These are phyloP conservation scores for Galbula dea DNA, from an alignment of 2,113 vertebrate genomes.

Conservation along the genomic window DNA sequence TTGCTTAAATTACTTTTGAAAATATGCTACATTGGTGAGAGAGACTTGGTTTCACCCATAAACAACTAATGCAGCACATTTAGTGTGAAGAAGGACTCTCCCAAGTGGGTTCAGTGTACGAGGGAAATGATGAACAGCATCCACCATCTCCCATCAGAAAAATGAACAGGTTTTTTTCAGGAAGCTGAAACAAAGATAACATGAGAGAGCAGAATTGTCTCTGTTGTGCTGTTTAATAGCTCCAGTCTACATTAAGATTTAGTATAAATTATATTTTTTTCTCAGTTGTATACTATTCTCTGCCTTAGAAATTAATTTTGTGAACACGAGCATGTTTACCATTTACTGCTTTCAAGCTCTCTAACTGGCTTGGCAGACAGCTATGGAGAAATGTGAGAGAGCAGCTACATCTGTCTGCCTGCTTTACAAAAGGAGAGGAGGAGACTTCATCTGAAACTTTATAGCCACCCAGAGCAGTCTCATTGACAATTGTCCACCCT, in stretches of 20 bases:
- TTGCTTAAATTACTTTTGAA: background rate
- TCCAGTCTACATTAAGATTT: constrained; percentile 6
- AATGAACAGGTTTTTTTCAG: constrained; percentile 14
- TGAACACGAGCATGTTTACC: constrained; percentile 31
- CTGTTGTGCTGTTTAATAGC: constrained; percentile 21
- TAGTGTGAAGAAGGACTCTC: background rate
- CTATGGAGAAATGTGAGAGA: constrained; percentile 6
- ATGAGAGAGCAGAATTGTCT: background rate
- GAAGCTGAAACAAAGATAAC: background rate
- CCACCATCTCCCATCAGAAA: background rate
- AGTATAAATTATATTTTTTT: constrained; percentile 18
- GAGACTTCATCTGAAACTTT: background rate
- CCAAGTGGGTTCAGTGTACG: background rate
- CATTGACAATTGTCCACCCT: constrained; percentile 6
- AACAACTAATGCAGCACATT: background rate
- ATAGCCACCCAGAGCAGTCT: background rate
- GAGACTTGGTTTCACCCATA: background rate
- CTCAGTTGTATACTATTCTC: background rate
- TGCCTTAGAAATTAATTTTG: constrained; percentile 45
- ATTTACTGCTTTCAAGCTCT: constrained; percentile 39
- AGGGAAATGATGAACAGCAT: background rate
- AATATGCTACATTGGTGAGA: background rate
- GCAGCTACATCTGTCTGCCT: constrained; percentile 22
- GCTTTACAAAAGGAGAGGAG: constrained; percentile 5
- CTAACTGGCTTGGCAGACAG: constrained; percentile 32